phyloP scores from a whole-genome alignment of 2,797 vertebrate species.

The Rousettus madagascariensis region DNA sequence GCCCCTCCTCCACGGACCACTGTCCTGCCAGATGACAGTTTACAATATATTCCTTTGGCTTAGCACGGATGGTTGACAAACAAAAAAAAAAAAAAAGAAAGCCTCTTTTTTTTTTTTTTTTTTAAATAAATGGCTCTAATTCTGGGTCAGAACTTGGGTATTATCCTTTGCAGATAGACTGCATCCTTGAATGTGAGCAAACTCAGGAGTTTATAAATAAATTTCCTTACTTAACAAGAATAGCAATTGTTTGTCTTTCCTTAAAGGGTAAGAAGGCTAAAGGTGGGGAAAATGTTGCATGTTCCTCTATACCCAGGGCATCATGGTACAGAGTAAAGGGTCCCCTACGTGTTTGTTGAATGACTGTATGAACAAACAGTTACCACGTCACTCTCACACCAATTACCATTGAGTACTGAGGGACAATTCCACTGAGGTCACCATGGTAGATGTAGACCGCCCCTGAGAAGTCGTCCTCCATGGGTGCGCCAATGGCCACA shows the following conservation, averaged over 20 bases:
- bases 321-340: not conserved
- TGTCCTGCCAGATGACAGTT: not conserved
- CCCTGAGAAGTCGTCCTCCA: conserved; percentile 94
- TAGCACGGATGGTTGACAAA: not conserved
- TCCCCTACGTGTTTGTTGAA: not conserved
- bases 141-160: not conserved
- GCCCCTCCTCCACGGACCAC: not conserved
- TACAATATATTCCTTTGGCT: not conserved
- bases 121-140: not conserved
- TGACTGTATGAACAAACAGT: not conserved
- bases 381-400: not conserved
- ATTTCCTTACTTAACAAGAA: not conserved
- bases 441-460: conserved; percentile 98
- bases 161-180: not conserved
- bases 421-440: conserved; percentile 88
- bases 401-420: conserved; percentile 95
- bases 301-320: not conserved
- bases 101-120: not conserved
- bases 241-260: not conserved
- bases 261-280: not conserved
- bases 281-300: not conserved
- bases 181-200: not conserved
- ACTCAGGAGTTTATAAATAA: not conserved
- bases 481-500: conserved; percentile 95
- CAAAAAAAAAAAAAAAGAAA: not conserved